phyloP scores from a whole-genome alignment of 2,113 vertebrate genomes.

The Aramus guarauna region DNA sequence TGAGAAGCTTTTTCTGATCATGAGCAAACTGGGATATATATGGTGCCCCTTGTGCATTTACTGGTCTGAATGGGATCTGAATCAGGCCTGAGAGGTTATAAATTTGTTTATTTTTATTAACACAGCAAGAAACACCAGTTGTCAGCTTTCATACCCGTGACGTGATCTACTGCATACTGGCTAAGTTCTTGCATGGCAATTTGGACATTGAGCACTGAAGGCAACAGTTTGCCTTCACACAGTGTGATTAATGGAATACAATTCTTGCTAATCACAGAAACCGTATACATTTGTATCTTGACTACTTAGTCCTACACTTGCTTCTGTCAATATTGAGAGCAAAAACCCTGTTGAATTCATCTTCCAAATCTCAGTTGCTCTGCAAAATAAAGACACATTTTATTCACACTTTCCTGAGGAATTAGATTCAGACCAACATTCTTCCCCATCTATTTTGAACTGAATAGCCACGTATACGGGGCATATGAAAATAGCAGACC shows the following conservation, averaged over 20 bases:
- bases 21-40: neutral
- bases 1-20: neutral
- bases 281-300: neutral
- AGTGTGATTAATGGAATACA: neutral
- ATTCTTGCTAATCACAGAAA: neutral
- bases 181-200: neutral
- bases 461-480: neutral
- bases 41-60: neutral
- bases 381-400: neutral
- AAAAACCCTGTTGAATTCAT: neutral
- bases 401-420: neutral
- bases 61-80: neutral
- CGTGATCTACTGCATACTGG: neutral
- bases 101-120: neutral
- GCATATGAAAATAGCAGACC: neutral
- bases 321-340: neutral
- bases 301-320: neutral
- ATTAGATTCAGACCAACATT: neutral
- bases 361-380: neutral
- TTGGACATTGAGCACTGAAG: neutral
- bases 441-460: neutral
- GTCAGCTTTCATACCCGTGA: neutral
- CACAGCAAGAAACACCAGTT: neutral
- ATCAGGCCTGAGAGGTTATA: neutral
- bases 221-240: neutral